Conservation (phyloP, 2,797 vertebrate genomes). For the Crocodylus rhombifer region DNA sequence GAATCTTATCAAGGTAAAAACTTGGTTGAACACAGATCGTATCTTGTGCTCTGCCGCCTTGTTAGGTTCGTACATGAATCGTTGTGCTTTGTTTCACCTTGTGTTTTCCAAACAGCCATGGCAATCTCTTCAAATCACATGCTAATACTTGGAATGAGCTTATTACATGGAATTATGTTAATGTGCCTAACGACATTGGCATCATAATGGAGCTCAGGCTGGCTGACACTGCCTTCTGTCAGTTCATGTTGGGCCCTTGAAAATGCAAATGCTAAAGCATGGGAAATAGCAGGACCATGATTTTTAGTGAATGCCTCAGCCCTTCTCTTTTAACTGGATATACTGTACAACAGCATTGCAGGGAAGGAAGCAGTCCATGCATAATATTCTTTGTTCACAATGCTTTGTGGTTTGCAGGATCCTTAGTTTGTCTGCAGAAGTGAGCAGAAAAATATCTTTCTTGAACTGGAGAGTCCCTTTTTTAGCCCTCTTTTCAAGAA, state of each 20-base stretch:
- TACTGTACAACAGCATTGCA: background rate
- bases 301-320: background rate
- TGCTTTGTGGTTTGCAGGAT: background rate
- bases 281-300: slow-evolving; percentile 18
- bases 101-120: rapidly evolving
- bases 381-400: background rate
- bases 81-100: background rate
- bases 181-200: background rate
- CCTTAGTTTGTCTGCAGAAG: background rate
- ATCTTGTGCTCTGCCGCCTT: background rate
- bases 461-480: background rate
- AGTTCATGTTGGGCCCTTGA: background rate
- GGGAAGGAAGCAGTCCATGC: too few relatives aligned
- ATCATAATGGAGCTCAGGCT: background rate
- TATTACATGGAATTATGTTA: background rate
- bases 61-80: background rate
- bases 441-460: background rate
- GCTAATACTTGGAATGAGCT: background rate
- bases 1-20: background rate
- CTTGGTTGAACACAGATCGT: rapidly evolving
- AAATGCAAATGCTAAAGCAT: slow-evolving; percentile 14
- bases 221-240: slow-evolving; percentile 16
- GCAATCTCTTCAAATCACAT: background rate
- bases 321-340: background rate
- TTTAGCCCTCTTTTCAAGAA: too few relatives aligned